Conservation (phyloP, 2,797 vertebrate species). For the Knipowitschia caucasica region DNA sequence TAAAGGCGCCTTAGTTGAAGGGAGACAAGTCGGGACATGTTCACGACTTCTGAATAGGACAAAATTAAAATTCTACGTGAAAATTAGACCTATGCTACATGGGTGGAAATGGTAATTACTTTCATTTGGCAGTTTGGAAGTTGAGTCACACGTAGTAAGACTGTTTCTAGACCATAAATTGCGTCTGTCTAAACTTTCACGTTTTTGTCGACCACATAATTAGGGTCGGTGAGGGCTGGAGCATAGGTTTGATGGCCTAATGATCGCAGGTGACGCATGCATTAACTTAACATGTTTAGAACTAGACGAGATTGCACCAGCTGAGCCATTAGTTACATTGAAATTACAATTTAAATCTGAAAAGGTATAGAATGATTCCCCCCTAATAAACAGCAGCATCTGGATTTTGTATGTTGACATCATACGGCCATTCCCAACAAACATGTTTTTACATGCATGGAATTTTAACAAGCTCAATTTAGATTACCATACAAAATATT, state of each 20-base stretch:
- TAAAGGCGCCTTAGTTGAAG: slow-evolving; percentile 33
- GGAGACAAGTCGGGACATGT: slow-evolving; percentile 57
- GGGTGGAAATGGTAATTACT: slow-evolving; percentile 16
- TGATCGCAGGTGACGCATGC: background rate
- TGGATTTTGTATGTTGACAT: too few relatives aligned
- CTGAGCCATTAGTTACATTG: too few relatives aligned
- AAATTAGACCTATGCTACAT: background rate
- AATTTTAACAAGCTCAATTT: background rate
- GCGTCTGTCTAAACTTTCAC: slow-evolving; percentile 15
- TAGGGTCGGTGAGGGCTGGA: slow-evolving; percentile 1
- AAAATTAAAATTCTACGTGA: background rate
- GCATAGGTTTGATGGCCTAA: slow-evolving; percentile 6
- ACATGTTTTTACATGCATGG: background rate
- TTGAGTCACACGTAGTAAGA: slow-evolving; percentile 28
- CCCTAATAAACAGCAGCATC: too few relatives aligned
- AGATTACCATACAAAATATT: slow-evolving; percentile 11
- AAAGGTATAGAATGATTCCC: too few relatives aligned
- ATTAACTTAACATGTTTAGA: slow-evolving; percentile 5
- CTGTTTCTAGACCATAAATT: slow-evolving; percentile 38
- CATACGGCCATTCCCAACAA: too few relatives aligned
- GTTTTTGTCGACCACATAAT: slow-evolving; percentile 14
- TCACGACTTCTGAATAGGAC: slow-evolving; percentile 16
- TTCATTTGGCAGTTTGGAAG: slow-evolving; percentile 22
- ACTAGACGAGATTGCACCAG: too few relatives aligned
- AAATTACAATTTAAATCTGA: too few relatives aligned